These are phyloP conservation scores for Troilus luridus DNA, from an alignment of 2,888 invertebrate genomes.

Conservation along the genomic window DNA sequence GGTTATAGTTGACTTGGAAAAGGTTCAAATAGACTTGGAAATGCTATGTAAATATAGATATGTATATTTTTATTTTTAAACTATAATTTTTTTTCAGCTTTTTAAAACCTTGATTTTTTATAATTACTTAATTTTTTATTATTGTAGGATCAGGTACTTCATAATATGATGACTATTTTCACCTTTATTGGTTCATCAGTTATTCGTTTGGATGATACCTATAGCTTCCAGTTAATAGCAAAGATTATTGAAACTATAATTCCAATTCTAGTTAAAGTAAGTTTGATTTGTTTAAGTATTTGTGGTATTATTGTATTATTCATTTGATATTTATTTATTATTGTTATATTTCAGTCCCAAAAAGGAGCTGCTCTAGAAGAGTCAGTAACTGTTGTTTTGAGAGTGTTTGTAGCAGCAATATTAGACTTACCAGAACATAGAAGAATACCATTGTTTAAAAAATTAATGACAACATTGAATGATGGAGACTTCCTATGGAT, in stretches of 20 bases:
- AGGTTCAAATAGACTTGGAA: too few species aligned
- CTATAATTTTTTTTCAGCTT: too few species aligned
- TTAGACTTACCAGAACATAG: conserved; percentile 95
- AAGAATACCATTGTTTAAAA: conserved; percentile 83
- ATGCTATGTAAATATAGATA: too few species aligned
- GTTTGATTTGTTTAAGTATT: background rate
- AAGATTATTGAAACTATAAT: conserved; percentile 91
- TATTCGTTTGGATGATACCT: conserved; percentile 92
- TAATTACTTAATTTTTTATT: conserved; percentile 34
- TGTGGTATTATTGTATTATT: background rate
- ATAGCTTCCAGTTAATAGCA: conserved; percentile 93
- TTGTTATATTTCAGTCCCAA: conserved; percentile 51
- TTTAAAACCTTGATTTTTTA: too few species aligned
- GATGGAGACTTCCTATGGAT: conserved; percentile 77
- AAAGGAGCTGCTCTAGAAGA: conserved; percentile 57
- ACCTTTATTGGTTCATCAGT: conserved; percentile 97
- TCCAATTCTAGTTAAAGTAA: conserved; percentile 80
- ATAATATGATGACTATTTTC: conserved; percentile 96
- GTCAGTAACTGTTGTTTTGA: conserved; percentile 74
- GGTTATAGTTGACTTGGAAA: too few species aligned
- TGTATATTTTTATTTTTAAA: too few species aligned
- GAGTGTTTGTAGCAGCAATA: conserved; percentile 92
- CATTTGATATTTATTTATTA: background rate
- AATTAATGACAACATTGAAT: conserved; percentile 82
- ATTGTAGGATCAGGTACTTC: conserved; percentile 80